Evolutionary conservation across 2,888 invertebrate genomes (phyloP).

Genomic region (Trissonchulus latispiculum): DNA sequence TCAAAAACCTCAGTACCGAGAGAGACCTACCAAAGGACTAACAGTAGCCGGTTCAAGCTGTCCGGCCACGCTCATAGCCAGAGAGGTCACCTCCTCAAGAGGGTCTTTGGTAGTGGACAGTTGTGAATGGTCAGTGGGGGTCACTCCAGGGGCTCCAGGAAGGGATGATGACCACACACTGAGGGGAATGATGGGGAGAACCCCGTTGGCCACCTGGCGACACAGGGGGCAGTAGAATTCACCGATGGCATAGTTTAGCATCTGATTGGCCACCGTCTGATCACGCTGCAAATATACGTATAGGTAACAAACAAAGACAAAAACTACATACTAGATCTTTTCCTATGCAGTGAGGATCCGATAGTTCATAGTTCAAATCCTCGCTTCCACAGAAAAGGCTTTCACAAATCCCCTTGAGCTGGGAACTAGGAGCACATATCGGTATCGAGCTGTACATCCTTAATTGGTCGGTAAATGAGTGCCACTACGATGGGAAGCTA

Average conservation of each 20-base stretch:
- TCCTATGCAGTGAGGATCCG: too few species aligned
- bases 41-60: neutral
- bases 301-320: too few species aligned
- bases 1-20: too few species aligned
- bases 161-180: neutral
- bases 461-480: too few species aligned
- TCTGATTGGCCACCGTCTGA: neutral
- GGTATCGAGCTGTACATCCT: too few species aligned
- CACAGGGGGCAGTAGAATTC: slow-evolving; percentile 93
- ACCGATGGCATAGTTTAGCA: slow-evolving; percentile 48
- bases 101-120: neutral
- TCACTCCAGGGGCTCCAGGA: neutral
- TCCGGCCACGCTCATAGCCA: neutral
- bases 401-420: too few species aligned
- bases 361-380: too few species aligned
- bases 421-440: too few species aligned
- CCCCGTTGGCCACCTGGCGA: slow-evolving; percentile 77
- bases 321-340: too few species aligned
- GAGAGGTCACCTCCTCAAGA: neutral
- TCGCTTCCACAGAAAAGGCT: too few species aligned
- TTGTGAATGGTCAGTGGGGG: neutral
- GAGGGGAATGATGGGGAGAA: slow-evolving; percentile 55
- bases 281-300: slow-evolving; percentile 12
- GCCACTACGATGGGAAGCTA: too few species aligned
- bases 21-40: neutral